Evolutionary conservation across 2,888 invertebrate genomes (phyloP), one percentile per base, ranked within the genome.

Genomic region (Ormyrus nitidulus): DNA sequence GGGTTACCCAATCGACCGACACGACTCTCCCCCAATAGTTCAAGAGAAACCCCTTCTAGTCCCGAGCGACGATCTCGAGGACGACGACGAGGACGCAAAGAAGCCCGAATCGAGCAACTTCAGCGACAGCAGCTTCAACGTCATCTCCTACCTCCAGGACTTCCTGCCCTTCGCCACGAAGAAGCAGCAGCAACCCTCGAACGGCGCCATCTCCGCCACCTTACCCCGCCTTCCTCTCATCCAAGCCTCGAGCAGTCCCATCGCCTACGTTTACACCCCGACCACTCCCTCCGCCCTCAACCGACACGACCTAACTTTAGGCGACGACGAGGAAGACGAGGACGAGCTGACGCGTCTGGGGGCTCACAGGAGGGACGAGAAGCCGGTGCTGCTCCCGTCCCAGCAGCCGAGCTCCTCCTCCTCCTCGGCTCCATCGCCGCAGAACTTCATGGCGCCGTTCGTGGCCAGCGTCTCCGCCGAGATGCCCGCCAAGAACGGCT

Each of bases 371-470:
- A 34, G 70, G 81, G 85, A 86, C 19, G 84, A 86, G 51, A 88
- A 85, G 59, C 89, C 89, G 0, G 82, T 90, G 5, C 82, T 89
- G 0, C 73, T 90, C 7, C 90, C 90, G 0, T 90, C 90, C 2
- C 90, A 89, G 44, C 90, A 90, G 62, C 89, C 89, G 0, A 89
- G 88, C 7, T 90, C 88, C 79, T 90, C 89, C 0, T 87, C 89
- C 3, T 89, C 88, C 10, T 90, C 91, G 5, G 89, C 91, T 2
- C 91, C 92, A 5, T 90, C 90, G 84, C 92, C 92, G 5, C 90
- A 91, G 81, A 93, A 93, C 82, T 94, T 94, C 84, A 93, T 94
- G 92, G 94, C 94, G 0, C 94, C 94, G 0, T 94, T 94, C 85
- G 93, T 94, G 65, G 94, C 95, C 0, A 94, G 94, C 84, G 91